phyloP scores from a whole-genome alignment of 2,888 invertebrate species.

The Schizotus pectinicornis region DNA sequence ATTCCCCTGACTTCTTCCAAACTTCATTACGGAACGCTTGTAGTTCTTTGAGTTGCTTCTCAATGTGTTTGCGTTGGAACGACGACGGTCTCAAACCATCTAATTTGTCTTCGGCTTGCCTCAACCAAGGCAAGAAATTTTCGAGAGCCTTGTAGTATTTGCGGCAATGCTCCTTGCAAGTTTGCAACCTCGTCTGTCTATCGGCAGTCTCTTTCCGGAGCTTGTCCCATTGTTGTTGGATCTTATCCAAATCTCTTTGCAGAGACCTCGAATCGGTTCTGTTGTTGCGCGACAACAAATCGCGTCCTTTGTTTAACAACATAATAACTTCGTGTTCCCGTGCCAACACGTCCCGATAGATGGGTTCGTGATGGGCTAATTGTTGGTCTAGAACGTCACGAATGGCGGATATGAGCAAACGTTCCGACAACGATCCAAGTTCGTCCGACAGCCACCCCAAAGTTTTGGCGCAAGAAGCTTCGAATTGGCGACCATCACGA shows the following conservation, averaged over 20 bases:
- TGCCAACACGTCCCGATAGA: slow-evolving; percentile 86
- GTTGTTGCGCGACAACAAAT: slow-evolving; percentile 62
- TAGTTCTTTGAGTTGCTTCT: slow-evolving; percentile 85
- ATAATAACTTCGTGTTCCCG: slow-evolving; percentile 94
- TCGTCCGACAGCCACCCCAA: slow-evolving; percentile 89
- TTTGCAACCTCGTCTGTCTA: slow-evolving; percentile 83
- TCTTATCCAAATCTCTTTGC: slow-evolving; percentile 83
- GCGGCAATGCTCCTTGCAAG: slow-evolving; percentile 90
- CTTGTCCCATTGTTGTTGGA: slow-evolving; percentile 91
- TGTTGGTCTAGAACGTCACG: slow-evolving; percentile 83
- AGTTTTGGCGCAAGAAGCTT: slow-evolving; percentile 85
- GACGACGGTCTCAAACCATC: slow-evolving; percentile 78
- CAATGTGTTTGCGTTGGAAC: slow-evolving; percentile 85
- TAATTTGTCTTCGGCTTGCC: slow-evolving; percentile 84
- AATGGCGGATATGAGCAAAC: slow-evolving; percentile 87
- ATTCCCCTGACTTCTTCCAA: slow-evolving; percentile 93
- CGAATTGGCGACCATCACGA: slow-evolving; percentile 89
- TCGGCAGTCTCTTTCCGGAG: slow-evolving; percentile 87
- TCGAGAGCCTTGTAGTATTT: slow-evolving; percentile 88
- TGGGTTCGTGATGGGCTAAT: slow-evolving; percentile 85
- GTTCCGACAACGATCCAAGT: slow-evolving; percentile 75
- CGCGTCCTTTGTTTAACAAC: slow-evolving; percentile 88
- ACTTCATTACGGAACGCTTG: slow-evolving; percentile 91
- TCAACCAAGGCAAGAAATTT: slow-evolving; percentile 86
- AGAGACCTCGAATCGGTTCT: slow-evolving; percentile 66